These are phyloP conservation scores for Marcusenius ussheri DNA, from an alignment of 2,113 vertebrate species.

Conservation along the genomic window DNA sequence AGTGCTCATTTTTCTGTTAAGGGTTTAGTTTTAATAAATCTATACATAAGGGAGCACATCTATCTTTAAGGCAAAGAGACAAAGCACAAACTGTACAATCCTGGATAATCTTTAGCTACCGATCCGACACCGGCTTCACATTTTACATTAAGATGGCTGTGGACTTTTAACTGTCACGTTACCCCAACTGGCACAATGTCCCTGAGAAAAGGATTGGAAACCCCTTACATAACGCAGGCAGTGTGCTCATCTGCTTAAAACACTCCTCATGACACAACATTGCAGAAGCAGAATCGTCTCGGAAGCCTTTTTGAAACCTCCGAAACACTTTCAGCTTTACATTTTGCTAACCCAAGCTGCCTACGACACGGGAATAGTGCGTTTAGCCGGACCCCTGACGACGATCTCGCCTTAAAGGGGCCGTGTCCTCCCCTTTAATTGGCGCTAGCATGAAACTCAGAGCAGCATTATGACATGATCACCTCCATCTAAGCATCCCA, in stretches of 20 bases:
- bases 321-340: background rate
- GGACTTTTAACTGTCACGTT: background rate
- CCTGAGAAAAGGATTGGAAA: background rate
- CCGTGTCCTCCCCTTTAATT: background rate
- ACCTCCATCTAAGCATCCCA: background rate
- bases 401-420: background rate
- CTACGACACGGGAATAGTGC: background rate
- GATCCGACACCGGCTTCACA: background rate
- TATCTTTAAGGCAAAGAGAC: background rate
- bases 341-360: background rate
- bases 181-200: background rate
- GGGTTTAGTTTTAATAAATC: background rate
- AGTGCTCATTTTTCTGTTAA: background rate
- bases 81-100: background rate
- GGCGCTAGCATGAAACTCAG: background rate
- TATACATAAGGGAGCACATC: background rate
- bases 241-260: background rate
- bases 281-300: background rate
- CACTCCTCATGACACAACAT: background rate
- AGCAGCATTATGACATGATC: background rate
- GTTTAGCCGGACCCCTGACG: background rate
- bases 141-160: background rate
- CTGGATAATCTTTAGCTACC: background rate
- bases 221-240: background rate
- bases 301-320: background rate